phyloP scores from a whole-genome alignment of 92 coral and sea anemone genomes.

The Metridium senile region DNA sequence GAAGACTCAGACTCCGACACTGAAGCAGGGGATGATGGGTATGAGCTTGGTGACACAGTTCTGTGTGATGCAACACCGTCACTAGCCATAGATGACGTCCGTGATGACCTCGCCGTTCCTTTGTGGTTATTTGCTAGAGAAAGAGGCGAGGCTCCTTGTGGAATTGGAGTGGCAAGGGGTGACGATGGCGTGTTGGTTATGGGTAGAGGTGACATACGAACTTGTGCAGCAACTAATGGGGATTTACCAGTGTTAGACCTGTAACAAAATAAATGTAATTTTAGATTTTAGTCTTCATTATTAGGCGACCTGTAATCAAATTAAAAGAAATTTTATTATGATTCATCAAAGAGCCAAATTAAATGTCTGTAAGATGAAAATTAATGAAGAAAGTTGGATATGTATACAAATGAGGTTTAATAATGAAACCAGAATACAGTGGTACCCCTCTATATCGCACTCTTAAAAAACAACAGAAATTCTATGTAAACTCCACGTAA shows the following conservation, averaged over 20 bases:
- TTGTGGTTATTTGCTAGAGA: constrained; percentile 54
- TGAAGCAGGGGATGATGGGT: constrained; percentile 95
- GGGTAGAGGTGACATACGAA: constrained; percentile 81
- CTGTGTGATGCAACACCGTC: constrained; percentile 90
- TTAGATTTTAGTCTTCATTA: background rate
- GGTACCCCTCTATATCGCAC: too few species aligned
- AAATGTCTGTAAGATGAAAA: too few species aligned
- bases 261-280: background rate
- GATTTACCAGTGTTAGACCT: constrained; percentile 45
- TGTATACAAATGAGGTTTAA: too few species aligned
- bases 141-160: constrained; percentile 69
- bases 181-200: constrained; percentile 77
- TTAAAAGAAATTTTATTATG: too few species aligned
- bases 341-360: too few species aligned
- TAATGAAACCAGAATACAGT: too few species aligned
- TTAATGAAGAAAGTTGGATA: too few species aligned
- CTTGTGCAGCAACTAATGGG: constrained; percentile 77
- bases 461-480: too few species aligned
- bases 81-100: constrained; percentile 92
- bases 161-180: constrained; percentile 83
- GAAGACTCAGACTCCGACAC: constrained; percentile 88
- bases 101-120: constrained; percentile 68
- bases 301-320: too few species aligned
- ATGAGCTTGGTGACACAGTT: constrained; percentile 86
- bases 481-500: too few species aligned